Base-by-base conservation (phyloP, 53 echinoderm and acorn worm genomes). In the Glandiceps talaboti region DNA sequence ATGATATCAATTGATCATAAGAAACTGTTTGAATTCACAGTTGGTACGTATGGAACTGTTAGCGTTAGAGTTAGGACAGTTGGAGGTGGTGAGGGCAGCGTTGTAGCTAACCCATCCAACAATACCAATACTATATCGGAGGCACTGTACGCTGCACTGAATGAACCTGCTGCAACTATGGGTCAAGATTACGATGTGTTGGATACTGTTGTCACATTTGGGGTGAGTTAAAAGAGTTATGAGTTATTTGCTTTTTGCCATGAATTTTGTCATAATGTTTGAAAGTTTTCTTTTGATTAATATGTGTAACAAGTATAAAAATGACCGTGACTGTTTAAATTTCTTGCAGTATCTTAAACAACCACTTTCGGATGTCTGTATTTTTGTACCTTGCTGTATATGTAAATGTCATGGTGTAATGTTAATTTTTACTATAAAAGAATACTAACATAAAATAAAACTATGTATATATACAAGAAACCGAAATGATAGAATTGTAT, bases 31-130 rank as follows among this genome's bases (percentile, higher is more conserved):
- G 26, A 77, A 29, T 33, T 64, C 33, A 14, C 64, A 97, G 99
- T 93, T 73, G 99, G 99, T 25, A 32, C 87, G 0, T 88, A 84
- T 77, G 91, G 91, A 29, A 85, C 88, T 20, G 85, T 94, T 30
- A 81, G 89, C 14, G 76, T 94, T 31, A 85, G 31, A 74, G 90
- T 88, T 1, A 85, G 93, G 1, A 99, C 99, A 1, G 90, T 99
- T 26, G 99, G 99, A 1, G 99, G 99, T 77, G 99, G 94, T 14
- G 99, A 99, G 80, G 31, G 81, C 0, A 80, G 79, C 33, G 76
- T 94, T 20, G 64, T 79, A 32, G 86, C 84, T 1, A 83, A 79
- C 30, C 81, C 84, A 12, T 82, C 89, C 30, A 91, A 99, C 82
- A 82, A 29, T 14, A 84, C 88, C 27, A 84, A 89, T 79, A 94